phyloP scores from a whole-genome alignment of 2,797 vertebrate genomes.

The Pyrocephalus nanus region DNA sequence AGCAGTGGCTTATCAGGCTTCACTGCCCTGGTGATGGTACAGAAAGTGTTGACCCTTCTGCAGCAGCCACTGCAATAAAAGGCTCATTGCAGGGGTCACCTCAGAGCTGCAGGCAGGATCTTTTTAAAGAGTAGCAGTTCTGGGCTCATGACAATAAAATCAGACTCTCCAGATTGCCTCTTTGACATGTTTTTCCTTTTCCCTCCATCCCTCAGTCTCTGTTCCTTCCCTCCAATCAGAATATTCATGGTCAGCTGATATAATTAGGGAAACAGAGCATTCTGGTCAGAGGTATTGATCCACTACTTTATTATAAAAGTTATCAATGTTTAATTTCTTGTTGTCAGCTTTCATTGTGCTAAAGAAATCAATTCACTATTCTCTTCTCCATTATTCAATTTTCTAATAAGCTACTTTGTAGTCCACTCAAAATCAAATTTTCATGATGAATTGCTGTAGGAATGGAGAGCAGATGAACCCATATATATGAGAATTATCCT shows the following conservation, averaged over 20 bases:
- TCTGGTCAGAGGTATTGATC: background rate
- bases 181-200: background rate
- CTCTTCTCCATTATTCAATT: slow-evolving; percentile 39
- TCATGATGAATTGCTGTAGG: background rate
- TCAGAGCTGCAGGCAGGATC: background rate
- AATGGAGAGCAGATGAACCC: background rate
- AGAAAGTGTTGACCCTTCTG: background rate
- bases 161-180: background rate
- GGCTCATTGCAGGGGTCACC: background rate
- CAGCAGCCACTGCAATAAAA: background rate
- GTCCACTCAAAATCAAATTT: slow-evolving; percentile 17
- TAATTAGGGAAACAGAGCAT: background rate
- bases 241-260: background rate
- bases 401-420: slow-evolving; percentile 48
- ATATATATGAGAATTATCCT: background rate
- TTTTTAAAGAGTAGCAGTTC: background rate
- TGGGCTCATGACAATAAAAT: background rate
- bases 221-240: background rate
- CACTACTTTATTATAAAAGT: slow-evolving; percentile 20
- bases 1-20: background rate
- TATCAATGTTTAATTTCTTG: slow-evolving; percentile 54
- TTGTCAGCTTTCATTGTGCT: slow-evolving; percentile 37
- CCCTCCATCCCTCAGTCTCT: background rate
- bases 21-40: background rate
- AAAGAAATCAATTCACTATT: slow-evolving; percentile 53